A percentile compares a stretch with the other conserved stretches of the same genome.
Evolutionary conservation across 2,113 vertebrate genomes (phyloP).

Genomic region (Sturnira hondurensis): DNA sequence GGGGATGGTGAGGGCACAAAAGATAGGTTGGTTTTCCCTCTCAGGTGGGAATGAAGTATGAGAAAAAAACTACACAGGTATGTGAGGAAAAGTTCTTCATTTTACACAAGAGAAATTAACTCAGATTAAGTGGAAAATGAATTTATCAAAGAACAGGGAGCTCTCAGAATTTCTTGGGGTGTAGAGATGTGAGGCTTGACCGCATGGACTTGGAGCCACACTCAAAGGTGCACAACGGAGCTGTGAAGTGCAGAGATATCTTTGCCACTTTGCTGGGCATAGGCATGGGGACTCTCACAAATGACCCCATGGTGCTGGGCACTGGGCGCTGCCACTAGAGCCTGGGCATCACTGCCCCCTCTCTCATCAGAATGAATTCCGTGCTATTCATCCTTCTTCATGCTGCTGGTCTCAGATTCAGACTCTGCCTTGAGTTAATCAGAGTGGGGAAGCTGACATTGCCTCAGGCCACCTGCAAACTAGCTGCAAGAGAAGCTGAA

Average conservation of each 20-base stretch:
- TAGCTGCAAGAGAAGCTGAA: neutral
- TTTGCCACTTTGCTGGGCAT: neutral
- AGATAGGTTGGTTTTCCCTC: neutral
- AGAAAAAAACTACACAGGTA: neutral
- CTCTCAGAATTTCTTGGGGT: neutral
- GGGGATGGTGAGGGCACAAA: neutral
- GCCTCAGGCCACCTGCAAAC: neutral
- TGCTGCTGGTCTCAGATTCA: neutral
- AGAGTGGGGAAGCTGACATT: neutral
- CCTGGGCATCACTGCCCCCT: neutral
- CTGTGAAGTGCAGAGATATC: neutral
- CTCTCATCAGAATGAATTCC: neutral
- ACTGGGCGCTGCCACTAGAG: neutral
- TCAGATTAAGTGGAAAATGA: neutral
- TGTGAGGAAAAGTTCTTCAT: neutral
- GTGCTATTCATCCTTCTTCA: neutral
- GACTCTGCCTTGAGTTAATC: neutral
- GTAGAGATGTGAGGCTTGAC: neutral
- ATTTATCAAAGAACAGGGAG: neutral
- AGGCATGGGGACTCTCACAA: neutral
- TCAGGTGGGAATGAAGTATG: neutral
- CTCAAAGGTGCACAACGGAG: neutral
- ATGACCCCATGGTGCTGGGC: neutral
- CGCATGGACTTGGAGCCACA: neutral
- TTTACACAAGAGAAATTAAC: conserved; percentile 4